Evolutionary conservation across 2,888 invertebrate genomes (phyloP).

Genomic region (Saturnia japonica): DNA sequence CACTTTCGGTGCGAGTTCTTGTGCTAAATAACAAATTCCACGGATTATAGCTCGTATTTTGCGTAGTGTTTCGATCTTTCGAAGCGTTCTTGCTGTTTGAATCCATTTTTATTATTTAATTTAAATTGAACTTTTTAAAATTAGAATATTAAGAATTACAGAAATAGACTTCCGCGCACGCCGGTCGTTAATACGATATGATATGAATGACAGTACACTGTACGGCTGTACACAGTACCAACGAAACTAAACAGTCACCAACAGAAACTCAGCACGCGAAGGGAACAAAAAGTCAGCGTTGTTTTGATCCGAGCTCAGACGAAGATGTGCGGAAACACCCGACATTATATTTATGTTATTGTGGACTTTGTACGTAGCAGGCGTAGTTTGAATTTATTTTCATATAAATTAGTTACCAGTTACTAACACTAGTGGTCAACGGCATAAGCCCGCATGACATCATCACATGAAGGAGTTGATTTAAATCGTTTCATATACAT

Average conservation of each 20-base stretch:
- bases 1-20: conserved; percentile 70
- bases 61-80: conserved; percentile 51
- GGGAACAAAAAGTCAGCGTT: conserved; percentile 42
- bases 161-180: conserved; percentile 49
- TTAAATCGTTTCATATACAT: not conserved
- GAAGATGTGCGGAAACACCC: conserved; percentile 61
- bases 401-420: conserved; percentile 22
- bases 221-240: conserved; percentile 22
- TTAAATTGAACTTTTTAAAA: conserved; percentile 23
- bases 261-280: conserved; percentile 26
- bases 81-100: conserved; percentile 53
- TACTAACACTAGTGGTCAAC: too few species aligned
- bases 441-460: not conserved
- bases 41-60: conserved; percentile 58
- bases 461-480: not conserved
- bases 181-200: conserved; percentile 56
- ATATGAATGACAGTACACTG: conserved; percentile 37
- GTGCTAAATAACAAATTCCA: conserved; percentile 71
- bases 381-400: conserved; percentile 32
- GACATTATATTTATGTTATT: conserved; percentile 56
- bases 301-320: conserved; percentile 68
- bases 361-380: conserved; percentile 56
- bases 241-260: conserved; percentile 44
- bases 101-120: conserved; percentile 52
- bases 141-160: conserved; percentile 19